These are phyloP conservation scores for Psittacula echo DNA, from an alignment of 2,797 vertebrate genomes.

Conservation along the genomic window DNA sequence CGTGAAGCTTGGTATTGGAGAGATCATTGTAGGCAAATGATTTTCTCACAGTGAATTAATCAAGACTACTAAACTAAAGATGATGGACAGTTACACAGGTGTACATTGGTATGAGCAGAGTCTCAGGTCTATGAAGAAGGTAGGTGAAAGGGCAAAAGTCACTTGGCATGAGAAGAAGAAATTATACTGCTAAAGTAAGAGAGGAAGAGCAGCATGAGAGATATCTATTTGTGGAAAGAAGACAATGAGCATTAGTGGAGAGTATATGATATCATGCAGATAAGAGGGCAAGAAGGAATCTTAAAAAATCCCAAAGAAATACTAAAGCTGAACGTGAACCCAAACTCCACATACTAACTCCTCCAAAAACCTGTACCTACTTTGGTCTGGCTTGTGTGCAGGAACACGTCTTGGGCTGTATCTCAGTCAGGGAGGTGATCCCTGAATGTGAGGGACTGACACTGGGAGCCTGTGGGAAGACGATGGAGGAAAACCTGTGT, in stretches of 20 bases:
- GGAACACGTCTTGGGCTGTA: fast-evolving
- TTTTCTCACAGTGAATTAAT: slow-evolving; percentile 22
- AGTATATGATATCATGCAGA: not conserved
- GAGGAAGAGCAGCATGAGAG: not conserved
- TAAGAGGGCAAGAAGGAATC: not conserved
- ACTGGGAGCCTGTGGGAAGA: not conserved
- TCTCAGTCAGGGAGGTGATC: not conserved
- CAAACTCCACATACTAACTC: not conserved
- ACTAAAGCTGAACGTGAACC: not conserved
- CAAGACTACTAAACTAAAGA: not conserved
- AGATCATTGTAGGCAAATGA: not conserved
- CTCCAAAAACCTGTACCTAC: not conserved
- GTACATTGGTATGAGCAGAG: not conserved
- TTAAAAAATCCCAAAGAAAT: not conserved
- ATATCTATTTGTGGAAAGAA: not conserved
- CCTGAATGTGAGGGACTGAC: not conserved
- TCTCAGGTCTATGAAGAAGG: not conserved
- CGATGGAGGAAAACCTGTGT: not conserved
- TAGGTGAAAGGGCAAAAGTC: not conserved
- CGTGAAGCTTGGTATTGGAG: not conserved
- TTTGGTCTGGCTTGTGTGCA: not conserved
- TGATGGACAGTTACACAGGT: not conserved
- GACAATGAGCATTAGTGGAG: not conserved
- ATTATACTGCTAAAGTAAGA: not conserved
- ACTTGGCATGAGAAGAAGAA: not conserved